A percentile compares a stretch with the other conserved stretches of the same genome.
Evolutionary conservation across 2,888 invertebrate genomes (phyloP).

Genomic region (Erannis defoliaria): DNA sequence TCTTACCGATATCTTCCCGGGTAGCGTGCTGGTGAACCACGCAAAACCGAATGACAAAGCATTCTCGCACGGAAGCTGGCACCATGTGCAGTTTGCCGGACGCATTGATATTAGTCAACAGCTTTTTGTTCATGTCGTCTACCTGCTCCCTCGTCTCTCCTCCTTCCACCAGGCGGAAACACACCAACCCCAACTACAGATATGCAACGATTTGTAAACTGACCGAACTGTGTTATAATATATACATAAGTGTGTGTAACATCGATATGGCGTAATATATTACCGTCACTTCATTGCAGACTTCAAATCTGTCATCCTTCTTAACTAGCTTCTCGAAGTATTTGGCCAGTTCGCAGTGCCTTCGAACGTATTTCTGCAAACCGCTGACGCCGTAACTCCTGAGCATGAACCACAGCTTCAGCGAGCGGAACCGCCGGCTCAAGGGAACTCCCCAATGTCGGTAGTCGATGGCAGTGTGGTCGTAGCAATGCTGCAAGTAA

Average conservation of each 20-base stretch:
- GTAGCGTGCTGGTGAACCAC: constrained; percentile 96
- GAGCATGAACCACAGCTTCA: constrained; percentile 99
- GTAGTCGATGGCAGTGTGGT: constrained; percentile 96
- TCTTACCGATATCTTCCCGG: constrained; percentile 91
- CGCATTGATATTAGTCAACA: constrained; percentile 96
- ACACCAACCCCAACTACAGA: constrained; percentile 94
- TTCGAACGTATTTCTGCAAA: constrained; percentile 96
- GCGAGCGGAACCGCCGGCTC: constrained; percentile 96
- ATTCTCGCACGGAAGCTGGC: constrained; percentile 95
- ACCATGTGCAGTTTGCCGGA: constrained; percentile 99
- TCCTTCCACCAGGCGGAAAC: constrained; percentile 93
- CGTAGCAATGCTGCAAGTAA: constrained; percentile 98
- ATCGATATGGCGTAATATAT: constrained; percentile 38
- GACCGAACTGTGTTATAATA: neutral
- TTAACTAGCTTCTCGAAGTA: constrained; percentile 93
- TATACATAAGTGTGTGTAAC: neutral
- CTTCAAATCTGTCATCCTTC: constrained; percentile 94
- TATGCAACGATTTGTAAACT: neutral
- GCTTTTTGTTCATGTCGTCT: constrained; percentile 94
- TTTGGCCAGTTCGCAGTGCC: constrained; percentile 96
- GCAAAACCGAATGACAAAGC: constrained; percentile 97
- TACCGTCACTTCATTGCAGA: constrained; percentile 97
- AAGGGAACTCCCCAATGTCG: constrained; percentile 99
- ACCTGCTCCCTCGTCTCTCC: constrained; percentile 73
- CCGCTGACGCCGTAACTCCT: constrained; percentile 97